A percentile compares a stretch with the other conserved stretches of the same genome.
Evolutionary conservation across 2,113 vertebrate species (phyloP).

Genomic region (Psilopogon haemacephalus): DNA sequence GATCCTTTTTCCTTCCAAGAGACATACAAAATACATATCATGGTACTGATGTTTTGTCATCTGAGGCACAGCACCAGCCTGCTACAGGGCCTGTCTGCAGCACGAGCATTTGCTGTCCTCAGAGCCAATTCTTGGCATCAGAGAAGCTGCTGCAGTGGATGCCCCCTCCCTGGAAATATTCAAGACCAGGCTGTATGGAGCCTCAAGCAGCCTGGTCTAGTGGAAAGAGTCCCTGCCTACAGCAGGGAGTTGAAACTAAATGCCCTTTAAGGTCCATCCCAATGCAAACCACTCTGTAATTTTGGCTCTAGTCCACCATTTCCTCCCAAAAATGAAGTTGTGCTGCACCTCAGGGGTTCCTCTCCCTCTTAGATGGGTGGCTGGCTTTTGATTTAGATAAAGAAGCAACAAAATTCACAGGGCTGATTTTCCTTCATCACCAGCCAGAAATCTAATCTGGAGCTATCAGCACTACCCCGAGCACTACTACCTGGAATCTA

Average conservation of each 20-base stretch:
- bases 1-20: not conserved
- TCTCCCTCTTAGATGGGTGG: not conserved
- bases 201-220: too few species aligned
- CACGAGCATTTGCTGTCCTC: not conserved
- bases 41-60: not conserved
- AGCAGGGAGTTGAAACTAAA: too few species aligned
- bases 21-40: not conserved
- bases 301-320: not conserved
- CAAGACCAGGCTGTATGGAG: too few species aligned
- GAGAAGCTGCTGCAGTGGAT: not conserved
- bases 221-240: too few species aligned
- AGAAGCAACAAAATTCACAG: not conserved
- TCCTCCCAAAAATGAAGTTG: not conserved
- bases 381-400: not conserved
- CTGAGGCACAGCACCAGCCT: not conserved
- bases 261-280: too few species aligned
- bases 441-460: not conserved
- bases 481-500: not conserved
- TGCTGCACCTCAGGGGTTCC: not conserved
- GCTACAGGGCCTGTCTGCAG: not conserved
- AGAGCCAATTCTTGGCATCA: not conserved
- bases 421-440: not conserved
- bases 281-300: too few species aligned
- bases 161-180: too few species aligned
- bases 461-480: not conserved